Conservation (phyloP, 2,888 invertebrate species). For the Nomada fabriciana region DNA sequence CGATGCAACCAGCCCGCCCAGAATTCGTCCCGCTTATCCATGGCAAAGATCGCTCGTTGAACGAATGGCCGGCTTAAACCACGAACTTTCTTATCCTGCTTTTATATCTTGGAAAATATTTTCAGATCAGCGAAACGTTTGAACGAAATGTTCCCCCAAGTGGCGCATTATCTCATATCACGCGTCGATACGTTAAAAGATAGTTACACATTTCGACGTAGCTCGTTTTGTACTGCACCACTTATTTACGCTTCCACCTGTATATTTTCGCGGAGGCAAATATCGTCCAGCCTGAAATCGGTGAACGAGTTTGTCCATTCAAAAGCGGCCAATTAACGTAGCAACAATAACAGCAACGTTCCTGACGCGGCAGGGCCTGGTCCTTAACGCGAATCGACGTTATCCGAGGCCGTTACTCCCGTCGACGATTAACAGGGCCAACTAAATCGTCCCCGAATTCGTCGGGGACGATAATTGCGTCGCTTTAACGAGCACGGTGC, state of each 20-base stretch:
- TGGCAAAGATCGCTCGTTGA: constrained; percentile 13
- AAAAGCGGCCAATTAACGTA: constrained; percentile 49
- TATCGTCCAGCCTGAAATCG: background rate
- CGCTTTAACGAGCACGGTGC: constrained; percentile 44
- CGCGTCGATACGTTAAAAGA: background rate
- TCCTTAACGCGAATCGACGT: constrained; percentile 40
- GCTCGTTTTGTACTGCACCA: background rate
- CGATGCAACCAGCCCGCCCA: constrained; percentile 24
- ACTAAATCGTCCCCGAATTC: constrained; percentile 60
- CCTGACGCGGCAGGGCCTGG: constrained; percentile 7
- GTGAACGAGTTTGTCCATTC: constrained; percentile 25
- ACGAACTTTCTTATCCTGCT: constrained; percentile 4
- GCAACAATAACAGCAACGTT: constrained; percentile 6
- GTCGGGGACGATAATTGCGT: constrained; percentile 46
- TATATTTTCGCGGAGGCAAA: constrained; percentile 19
- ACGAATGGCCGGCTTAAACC: constrained; percentile 29
- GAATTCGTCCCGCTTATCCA: constrained; percentile 43
- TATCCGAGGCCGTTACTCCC: constrained; percentile 38
- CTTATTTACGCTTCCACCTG: background rate
- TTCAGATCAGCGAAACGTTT: background rate
- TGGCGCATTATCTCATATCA: background rate
- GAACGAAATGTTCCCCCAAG: background rate
- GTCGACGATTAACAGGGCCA: constrained; percentile 52
- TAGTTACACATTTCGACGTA: no score
- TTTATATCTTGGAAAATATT: background rate